phyloP scores from a whole-genome alignment of 1,140 invertebrate genomes.

The Lepidurus apus region DNA sequence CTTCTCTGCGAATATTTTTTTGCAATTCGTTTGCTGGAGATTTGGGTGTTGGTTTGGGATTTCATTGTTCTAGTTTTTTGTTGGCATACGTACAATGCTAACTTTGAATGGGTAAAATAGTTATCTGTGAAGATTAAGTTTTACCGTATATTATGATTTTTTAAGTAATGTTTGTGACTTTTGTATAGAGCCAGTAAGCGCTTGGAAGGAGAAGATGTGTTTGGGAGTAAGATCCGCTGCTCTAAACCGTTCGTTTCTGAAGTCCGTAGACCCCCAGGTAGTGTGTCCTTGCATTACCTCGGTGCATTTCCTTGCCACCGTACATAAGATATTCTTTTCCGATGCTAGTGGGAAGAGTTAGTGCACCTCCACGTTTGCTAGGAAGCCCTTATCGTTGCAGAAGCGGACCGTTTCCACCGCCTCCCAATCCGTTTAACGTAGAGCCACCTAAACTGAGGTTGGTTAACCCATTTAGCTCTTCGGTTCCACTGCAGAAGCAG shows the following conservation, averaged over 20 bases:
- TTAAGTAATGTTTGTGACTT: conserved; percentile 41
- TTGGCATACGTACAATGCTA: conserved; percentile 24
- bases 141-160: conserved; percentile 27
- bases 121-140: neutral
- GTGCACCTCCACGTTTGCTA: conserved; percentile 1
- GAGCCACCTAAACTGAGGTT: conserved; percentile 23
- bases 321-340: neutral
- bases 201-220: conserved; percentile 78
- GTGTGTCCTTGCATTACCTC: neutral
- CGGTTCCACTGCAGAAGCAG: neutral
- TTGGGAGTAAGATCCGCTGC: conserved; percentile 65
- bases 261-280: conserved; percentile 11
- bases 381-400: conserved; percentile 20
- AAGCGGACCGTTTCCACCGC: conserved; percentile 32
- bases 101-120: neutral
- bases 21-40: neutral
- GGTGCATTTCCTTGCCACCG: neutral
- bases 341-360: neutral
- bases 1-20: conserved; percentile 13
- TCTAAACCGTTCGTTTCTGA: conserved; percentile 39
- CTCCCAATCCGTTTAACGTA: conserved; percentile 29
- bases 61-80: conserved; percentile 22
- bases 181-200: conserved; percentile 65
- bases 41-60: neutral
- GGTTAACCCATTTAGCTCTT: neutral